phyloP scores from a whole-genome alignment of 2,797 vertebrate species.

The Myotis findleyi region DNA sequence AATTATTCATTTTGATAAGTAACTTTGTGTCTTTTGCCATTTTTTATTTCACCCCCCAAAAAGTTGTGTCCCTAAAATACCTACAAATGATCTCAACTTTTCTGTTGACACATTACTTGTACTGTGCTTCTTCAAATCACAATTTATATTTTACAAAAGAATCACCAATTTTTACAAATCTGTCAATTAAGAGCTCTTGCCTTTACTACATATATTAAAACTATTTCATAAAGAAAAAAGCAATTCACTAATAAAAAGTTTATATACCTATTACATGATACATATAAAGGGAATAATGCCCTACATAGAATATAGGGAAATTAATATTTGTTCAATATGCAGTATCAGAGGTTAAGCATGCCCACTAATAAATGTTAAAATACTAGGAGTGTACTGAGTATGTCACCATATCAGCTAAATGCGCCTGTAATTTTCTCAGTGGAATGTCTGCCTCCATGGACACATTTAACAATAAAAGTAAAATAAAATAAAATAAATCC shows the following conservation, averaged over 20 bases:
- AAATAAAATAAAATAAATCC: background rate
- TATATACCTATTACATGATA: background rate
- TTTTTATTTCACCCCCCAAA: background rate
- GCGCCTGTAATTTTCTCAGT: background rate
- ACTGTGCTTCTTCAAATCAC: slow-evolving; percentile 23
- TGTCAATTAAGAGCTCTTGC: background rate
- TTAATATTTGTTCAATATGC: background rate
- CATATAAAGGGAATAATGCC: background rate
- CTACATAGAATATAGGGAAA: background rate
- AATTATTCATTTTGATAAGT: slow-evolving; percentile 16
- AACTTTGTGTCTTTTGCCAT: background rate
- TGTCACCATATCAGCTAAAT: background rate
- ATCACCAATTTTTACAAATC: background rate
- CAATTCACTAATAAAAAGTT: background rate
- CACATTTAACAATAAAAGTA: slow-evolving; percentile 11
- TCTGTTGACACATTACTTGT: background rate
- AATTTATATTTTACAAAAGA: background rate
- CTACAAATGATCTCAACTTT: slow-evolving; percentile 30
- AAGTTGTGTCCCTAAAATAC: background rate
- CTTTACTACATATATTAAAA: background rate
- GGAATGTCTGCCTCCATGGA: background rate
- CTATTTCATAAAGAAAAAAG: background rate
- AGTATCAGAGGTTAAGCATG: background rate
- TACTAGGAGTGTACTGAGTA: background rate
- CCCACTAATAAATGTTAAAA: background rate